These are phyloP conservation scores for Pristionchus mayeri DNA, from an alignment of 2,888 invertebrate species.

Conservation along the genomic window DNA sequence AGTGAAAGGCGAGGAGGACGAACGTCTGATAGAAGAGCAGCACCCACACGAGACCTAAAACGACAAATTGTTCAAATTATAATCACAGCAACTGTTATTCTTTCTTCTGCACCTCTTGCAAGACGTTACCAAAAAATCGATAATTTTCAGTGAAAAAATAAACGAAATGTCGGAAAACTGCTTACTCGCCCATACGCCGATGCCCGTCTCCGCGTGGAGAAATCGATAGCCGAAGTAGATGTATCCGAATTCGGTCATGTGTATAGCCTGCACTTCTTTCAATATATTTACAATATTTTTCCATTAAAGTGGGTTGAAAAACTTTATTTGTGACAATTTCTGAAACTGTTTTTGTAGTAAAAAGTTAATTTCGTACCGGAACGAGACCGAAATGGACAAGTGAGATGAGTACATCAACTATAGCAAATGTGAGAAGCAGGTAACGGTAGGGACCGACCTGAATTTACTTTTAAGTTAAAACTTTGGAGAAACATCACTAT, in stretches of 20 bases:
- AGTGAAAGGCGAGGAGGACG: constrained; percentile 13
- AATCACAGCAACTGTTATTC: too few relatives aligned
- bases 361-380: neutral
- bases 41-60: neutral
- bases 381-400: neutral
- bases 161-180: neutral
- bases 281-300: too few relatives aligned
- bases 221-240: neutral
- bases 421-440: neutral
- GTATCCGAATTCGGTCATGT: constrained; percentile 8
- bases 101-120: neutral
- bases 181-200: neutral
- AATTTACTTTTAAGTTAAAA: neutral
- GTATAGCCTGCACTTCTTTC: neutral
- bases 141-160: neutral
- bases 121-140: too few relatives aligned
- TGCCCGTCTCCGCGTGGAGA: neutral
- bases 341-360: too few relatives aligned
- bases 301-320: too few relatives aligned
- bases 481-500: too few relatives aligned
- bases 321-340: too few relatives aligned
- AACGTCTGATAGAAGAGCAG: neutral
- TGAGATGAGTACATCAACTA: neutral
- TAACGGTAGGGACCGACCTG: constrained; percentile 4
- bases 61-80: neutral